Evolutionary conservation across 2,797 vertebrate genomes (phyloP).

Genomic region (Enteromius trimaculatus): DNA sequence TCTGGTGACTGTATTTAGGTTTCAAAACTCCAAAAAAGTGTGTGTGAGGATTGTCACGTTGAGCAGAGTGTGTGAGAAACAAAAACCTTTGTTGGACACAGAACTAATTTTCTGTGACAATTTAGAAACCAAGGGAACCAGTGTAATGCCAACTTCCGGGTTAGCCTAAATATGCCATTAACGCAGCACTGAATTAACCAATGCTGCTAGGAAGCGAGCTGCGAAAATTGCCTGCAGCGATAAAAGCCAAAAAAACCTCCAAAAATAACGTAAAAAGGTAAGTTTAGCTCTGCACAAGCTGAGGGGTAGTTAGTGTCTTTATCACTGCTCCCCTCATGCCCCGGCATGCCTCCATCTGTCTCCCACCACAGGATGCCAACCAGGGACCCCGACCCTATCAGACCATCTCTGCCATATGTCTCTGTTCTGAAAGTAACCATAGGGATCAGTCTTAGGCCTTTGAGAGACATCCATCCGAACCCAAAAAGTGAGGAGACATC

Average conservation of each 20-base stretch:
- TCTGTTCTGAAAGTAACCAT: slow-evolving; percentile 69
- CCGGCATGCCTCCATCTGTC: slow-evolving; percentile 90
- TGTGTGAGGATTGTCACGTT: not conserved
- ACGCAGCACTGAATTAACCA: not conserved
- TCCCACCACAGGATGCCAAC: slow-evolving; percentile 78
- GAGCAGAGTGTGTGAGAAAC: not conserved
- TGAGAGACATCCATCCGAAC: not conserved
- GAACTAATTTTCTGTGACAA: not conserved
- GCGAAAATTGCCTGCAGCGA: no score
- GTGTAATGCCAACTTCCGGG: not conserved
- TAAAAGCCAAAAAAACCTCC: not conserved
- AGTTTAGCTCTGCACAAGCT: slow-evolving; percentile 1
- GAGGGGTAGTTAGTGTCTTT: not conserved
- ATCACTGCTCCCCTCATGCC: slow-evolving; percentile 78
- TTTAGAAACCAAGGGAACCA: no score
- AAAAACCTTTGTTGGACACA: not conserved
- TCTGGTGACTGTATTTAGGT: not conserved
- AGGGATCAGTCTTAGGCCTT: slow-evolving; percentile 9
- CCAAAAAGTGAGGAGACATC: not conserved
- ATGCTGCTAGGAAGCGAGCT: not conserved
- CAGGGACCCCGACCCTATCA: slow-evolving; percentile 84
- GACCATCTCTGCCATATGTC: slow-evolving; percentile 86
- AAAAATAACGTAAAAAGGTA: not conserved
- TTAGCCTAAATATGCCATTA: not conserved
- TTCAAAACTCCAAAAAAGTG: not conserved